Evolutionary conservation across 1,140 invertebrate genomes (phyloP), one percentile per base, ranked within the genome.

Genomic region (Diorhabda carinulata): DNA sequence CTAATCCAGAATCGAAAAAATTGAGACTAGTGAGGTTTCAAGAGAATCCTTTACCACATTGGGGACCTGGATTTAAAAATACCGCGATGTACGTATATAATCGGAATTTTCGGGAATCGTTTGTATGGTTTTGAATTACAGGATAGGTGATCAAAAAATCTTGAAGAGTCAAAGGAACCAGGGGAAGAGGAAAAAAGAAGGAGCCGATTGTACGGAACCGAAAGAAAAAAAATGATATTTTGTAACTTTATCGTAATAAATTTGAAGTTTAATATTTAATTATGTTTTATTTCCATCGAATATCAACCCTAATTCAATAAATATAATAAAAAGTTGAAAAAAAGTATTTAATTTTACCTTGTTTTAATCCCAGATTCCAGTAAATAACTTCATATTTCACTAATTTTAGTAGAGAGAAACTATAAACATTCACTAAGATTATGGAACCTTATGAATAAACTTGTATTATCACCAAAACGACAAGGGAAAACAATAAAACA

Each of bases 51-150:
- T 83, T 88, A 57, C 86, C 88, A 0, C 84, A 90, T 81, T 98
- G 96, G 96, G 96, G 96, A 43, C 96, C 96, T 2, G 95, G 94
- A 57, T 87, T 89, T 2, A 85, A 87, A 73, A 84, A 89, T 2
- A 88, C 84, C 52, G 86, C 88, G 10, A 92, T 90, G 87, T 90
- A 83, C 81, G 85, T 80, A 56, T 66, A 67, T 52, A 52, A 2
- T 52, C 6, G 45, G 5, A 9, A 52, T 52, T 52, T 52, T 2
- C 5, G 25, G 25, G 25, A 25, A 25, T 25, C 25, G 25, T 0
- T 25, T 25, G 25, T 25, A 25, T 25, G 25, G 25, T 25, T 58
- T 67, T 69, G 10, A 65, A 70, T 74, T 80, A 77, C 42, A 89
- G 86, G 82, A 79, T 85, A 65, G 86, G 85, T 3, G 84, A 88